phyloP scores from a whole-genome alignment of 92 coral and sea anemone species.

The Scolanthus callimorphus region DNA sequence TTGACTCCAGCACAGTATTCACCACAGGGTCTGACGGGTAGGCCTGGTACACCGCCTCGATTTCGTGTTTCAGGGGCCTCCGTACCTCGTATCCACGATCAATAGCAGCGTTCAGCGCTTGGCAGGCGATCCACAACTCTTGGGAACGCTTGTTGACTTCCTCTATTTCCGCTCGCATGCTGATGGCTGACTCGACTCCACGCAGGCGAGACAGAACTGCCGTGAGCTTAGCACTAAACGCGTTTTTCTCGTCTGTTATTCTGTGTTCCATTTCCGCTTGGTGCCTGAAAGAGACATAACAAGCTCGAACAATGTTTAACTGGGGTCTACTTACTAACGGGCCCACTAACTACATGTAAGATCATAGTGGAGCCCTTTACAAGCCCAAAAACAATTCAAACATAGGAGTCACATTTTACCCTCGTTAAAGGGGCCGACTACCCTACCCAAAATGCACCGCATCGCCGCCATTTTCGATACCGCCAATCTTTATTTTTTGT shows the following conservation, averaged over 20 bases:
- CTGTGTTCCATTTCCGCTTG: conserved; percentile 43
- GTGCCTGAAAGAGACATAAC: no score
- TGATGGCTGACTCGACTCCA: conserved; percentile 75
- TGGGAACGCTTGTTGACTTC: conserved; percentile 75
- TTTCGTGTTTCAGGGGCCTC: conserved; percentile 56
- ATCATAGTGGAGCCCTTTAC: no score
- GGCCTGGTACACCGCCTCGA: conserved; percentile 65
- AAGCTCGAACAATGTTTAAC: no score
- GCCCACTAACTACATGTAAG: no score
- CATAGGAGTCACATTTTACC: no score
- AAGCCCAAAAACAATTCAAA: no score
- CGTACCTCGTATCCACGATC: conserved; percentile 42
- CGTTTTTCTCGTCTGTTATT: conserved; percentile 49
- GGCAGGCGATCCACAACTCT: conserved; percentile 91
- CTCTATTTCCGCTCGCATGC: conserved; percentile 79
- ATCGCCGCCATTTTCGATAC: no score
- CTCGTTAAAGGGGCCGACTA: no score
- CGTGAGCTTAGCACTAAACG: conserved; percentile 61
- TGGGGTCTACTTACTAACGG: no score
- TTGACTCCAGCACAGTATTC: conserved; percentile 53
- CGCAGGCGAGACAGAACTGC: conserved; percentile 74
- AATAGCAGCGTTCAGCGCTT: conserved; percentile 80
- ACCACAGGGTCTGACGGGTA: conserved; percentile 68
- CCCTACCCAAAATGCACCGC: no score
- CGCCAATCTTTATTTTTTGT: no score